phyloP scores from a whole-genome alignment of 2,888 invertebrate species.

The Microctonus aethiopoides region DNA sequence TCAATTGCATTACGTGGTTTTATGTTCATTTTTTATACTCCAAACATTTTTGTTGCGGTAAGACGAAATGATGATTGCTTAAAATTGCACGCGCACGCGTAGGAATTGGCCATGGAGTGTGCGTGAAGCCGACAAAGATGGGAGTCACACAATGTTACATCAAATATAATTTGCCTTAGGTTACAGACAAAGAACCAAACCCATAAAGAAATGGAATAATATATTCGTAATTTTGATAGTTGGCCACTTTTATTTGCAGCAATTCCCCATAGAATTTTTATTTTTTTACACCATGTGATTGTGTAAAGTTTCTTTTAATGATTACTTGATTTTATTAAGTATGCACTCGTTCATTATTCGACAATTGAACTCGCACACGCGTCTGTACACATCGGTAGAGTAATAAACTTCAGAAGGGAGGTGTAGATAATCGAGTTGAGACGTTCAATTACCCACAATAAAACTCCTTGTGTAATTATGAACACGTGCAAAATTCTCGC shows the following conservation, averaged over 20 bases:
- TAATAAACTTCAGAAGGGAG: conserved; percentile 6
- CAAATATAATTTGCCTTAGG: conserved; percentile 20
- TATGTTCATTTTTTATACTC: neutral
- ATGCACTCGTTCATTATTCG: conserved; percentile 11
- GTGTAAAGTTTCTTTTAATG: neutral
- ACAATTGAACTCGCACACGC: conserved; percentile 9
- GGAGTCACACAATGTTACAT: conserved; percentile 15
- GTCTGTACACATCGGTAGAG: neutral
- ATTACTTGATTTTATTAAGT: conserved; percentile 1
- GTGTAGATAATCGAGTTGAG: conserved; percentile 15
- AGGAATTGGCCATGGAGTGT: conserved; percentile 30
- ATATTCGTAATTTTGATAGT: neutral
- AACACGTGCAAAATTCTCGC: neutral
- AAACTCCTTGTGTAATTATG: conserved; percentile 17
- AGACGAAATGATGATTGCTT: conserved; percentile 36
- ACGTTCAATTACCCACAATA: conserved; percentile 4
- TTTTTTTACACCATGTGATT: neutral
- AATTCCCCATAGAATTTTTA: neutral
- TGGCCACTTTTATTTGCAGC: neutral
- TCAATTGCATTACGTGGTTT: neutral
- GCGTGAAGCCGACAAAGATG: conserved; percentile 22
- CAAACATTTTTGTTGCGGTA: conserved; percentile 19
- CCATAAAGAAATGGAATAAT: neutral
- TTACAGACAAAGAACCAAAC: conserved; percentile 12
- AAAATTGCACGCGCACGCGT: conserved; percentile 34